Percentiles rank a stretch among this genome's conserved stretches.
phyloP scores from a whole-genome alignment of 2,888 invertebrate genomes.

The Pollenia angustigena region DNA sequence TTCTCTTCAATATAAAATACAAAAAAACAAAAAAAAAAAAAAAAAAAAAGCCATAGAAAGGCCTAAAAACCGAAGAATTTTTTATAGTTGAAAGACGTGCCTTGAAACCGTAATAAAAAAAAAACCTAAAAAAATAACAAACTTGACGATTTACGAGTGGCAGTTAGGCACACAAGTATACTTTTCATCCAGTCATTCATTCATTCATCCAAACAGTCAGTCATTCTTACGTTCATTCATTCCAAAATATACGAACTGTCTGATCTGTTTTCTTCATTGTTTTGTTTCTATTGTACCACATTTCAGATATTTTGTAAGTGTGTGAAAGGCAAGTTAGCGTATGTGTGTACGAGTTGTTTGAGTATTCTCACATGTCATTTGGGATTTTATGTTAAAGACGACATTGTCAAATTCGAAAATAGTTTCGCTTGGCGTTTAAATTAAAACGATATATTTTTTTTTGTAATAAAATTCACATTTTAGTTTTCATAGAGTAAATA shows the following conservation, averaged over 20 bases:
- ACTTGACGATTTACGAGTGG: slow-evolving; percentile 62
- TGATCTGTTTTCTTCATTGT: slow-evolving; percentile 7
- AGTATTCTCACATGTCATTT: slow-evolving; percentile 47
- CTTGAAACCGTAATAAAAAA: slow-evolving; percentile 23
- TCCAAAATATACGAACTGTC: background rate
- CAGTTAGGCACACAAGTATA: slow-evolving; percentile 44
- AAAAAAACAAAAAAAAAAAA: no score
- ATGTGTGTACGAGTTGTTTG: background rate
- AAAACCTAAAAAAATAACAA: background rate
- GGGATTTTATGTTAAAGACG: slow-evolving; percentile 42
- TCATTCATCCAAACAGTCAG: background rate
- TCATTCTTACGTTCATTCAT: slow-evolving; percentile 18
- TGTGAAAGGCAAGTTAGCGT: background rate
- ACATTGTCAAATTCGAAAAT: slow-evolving; percentile 49
- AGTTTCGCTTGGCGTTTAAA: background rate
- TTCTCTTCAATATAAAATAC: slow-evolving; percentile 23
- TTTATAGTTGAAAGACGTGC: slow-evolving; percentile 27
- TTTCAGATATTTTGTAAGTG: slow-evolving; percentile 3
- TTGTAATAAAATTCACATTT: no score
- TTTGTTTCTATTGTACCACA: slow-evolving; percentile 17
- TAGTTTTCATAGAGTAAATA: background rate
- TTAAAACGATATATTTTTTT: no score
- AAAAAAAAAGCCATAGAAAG: background rate
- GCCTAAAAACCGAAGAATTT: background rate
- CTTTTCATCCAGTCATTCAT: slow-evolving; percentile 37